These are phyloP conservation scores for Rambutsinella grinnellia DNA, from an alignment of 2,888 invertebrate genomes.

Conservation along the genomic window DNA sequence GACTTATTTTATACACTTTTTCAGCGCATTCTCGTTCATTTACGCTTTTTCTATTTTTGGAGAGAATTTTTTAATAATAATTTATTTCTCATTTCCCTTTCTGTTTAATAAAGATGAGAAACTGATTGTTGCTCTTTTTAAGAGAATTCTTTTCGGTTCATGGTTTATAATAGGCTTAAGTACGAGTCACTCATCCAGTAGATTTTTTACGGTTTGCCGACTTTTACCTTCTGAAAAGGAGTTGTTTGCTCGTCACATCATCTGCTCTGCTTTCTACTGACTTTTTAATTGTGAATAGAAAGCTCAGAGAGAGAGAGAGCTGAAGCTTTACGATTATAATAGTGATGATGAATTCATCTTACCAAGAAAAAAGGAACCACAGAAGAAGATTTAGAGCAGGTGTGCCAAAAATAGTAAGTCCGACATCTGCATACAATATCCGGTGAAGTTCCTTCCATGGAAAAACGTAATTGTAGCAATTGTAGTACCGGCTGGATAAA, in stretches of 20 bases:
- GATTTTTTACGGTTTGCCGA: background rate
- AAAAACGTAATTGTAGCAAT: too few relatives aligned
- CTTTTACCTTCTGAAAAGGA: background rate
- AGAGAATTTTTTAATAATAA: background rate
- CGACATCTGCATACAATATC: background rate
- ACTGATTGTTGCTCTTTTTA: background rate
- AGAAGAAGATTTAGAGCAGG: background rate
- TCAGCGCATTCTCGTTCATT: too few relatives aligned
- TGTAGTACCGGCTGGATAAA: too few relatives aligned
- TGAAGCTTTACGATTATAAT: too few relatives aligned
- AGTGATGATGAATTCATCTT: background rate
- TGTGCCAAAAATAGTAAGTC: background rate
- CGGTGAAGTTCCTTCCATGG: background rate
- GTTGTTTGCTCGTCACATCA: background rate
- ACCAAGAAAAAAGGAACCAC: background rate
- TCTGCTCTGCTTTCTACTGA: background rate
- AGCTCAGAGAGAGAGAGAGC: too few relatives aligned
- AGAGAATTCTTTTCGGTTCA: background rate
- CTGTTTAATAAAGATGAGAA: background rate
- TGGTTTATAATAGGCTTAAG: background rate
- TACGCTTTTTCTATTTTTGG: background rate
- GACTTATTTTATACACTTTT: too few relatives aligned
- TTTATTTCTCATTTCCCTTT: background rate
- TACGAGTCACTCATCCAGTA: background rate
- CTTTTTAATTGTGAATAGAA: background rate